phyloP scores from a whole-genome alignment of 1,140 invertebrate genomes.

The Calosoma granatense region DNA sequence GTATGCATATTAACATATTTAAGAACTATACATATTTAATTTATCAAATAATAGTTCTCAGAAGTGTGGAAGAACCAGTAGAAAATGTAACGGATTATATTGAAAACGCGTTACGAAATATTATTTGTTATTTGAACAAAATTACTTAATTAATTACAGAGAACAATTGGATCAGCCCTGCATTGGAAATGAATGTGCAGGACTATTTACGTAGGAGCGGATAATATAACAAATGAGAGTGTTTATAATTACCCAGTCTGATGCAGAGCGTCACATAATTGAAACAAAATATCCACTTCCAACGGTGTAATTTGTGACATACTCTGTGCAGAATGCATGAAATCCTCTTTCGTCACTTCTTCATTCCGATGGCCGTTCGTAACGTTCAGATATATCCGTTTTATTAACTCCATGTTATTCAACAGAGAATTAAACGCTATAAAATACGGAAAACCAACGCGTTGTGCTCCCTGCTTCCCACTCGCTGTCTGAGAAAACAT shows the following conservation, averaged over 20 bases:
- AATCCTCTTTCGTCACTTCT: conserved; percentile 91
- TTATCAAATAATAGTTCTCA: no score
- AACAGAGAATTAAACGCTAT: conserved; percentile 93
- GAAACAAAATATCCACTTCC: conserved; percentile 94
- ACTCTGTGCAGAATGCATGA: conserved; percentile 90
- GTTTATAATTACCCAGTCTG: conserved; percentile 54
- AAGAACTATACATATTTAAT: no score
- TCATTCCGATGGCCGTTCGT: conserved; percentile 70
- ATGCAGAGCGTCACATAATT: conserved; percentile 76
- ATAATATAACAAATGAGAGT: background rate
- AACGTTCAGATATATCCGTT: conserved; percentile 86
- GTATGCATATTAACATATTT: no score
- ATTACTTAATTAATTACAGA: no score
- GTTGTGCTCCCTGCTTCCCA: conserved; percentile 53
- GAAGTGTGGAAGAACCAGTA: no score
- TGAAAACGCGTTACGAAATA: no score
- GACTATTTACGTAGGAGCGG: background rate
- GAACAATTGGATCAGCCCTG: no score
- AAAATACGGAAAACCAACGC: conserved; percentile 91
- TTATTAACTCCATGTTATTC: conserved; percentile 96
- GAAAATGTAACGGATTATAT: no score
- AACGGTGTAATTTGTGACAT: conserved; percentile 95
- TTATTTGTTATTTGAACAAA: no score
- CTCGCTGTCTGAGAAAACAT: conserved; percentile 50
- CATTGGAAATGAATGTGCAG: no score